phyloP scores from a whole-genome alignment of 2,113 vertebrate species.

The Menura novaehollandiae region DNA sequence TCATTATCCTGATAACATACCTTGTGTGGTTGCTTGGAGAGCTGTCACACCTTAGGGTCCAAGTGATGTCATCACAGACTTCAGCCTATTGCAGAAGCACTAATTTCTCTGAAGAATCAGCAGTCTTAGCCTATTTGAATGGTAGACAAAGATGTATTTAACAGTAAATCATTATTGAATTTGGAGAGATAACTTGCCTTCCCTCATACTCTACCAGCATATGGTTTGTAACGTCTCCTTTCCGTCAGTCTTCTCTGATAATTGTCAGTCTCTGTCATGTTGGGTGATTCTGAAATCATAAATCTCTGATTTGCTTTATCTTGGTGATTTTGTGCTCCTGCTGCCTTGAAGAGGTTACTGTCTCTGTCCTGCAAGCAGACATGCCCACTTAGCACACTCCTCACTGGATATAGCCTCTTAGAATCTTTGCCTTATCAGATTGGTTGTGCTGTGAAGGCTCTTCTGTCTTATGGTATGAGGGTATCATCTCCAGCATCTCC shows the following conservation, averaged over 20 bases:
- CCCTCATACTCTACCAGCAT: not conserved
- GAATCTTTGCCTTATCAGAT: not conserved
- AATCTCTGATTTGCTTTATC: not conserved
- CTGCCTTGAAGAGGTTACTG: not conserved
- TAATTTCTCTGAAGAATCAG: not conserved
- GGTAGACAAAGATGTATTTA: not conserved
- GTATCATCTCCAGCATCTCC: rapidly evolving
- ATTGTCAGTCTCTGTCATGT: not conserved
- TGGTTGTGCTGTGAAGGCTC: not conserved
- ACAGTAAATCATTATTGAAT: not conserved
- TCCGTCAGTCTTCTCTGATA: not conserved
- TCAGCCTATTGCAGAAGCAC: not conserved
- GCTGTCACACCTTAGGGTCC: not conserved
- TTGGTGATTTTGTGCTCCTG: not conserved
- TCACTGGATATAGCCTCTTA: not conserved
- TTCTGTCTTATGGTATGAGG: not conserved
- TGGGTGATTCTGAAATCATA: not conserved
- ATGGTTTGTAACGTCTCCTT: not conserved
- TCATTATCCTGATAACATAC: not conserved
- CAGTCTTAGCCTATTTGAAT: not conserved
- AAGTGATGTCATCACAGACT: not conserved
- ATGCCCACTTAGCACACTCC: not conserved
- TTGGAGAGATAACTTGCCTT: not conserved
- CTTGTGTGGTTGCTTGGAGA: not conserved
- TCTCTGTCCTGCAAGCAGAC: not conserved